Evolutionary conservation across 2,113 vertebrate species (phyloP).

Genomic region (Phyllopteryx taeniolatus): DNA sequence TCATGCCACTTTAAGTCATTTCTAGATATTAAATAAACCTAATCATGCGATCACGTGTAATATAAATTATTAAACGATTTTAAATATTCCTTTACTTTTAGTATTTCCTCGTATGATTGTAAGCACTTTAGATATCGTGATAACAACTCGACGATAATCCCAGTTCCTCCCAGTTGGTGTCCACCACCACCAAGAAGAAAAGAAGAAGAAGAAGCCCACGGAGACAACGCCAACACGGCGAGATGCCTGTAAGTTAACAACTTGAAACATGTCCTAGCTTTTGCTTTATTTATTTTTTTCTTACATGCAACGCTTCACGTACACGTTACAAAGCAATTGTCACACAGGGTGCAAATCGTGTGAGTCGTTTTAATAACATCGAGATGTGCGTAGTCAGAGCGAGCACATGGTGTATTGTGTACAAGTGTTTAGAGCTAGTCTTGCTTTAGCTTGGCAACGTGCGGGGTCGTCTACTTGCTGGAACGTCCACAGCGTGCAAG

Average conservation of each 20-base stretch:
- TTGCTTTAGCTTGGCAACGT: background rate
- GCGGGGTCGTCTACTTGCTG: slow-evolving; percentile 8
- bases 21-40: background rate
- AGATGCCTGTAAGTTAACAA: slow-evolving; percentile 15
- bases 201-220: background rate
- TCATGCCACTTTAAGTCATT: background rate
- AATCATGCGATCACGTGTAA: background rate
- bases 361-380: background rate
- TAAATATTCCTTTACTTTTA: background rate
- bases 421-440: background rate
- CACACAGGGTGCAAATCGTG: background rate
- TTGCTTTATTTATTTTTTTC: background rate
- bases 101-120: background rate
- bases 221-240: background rate
- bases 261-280: background rate
- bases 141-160: background rate
- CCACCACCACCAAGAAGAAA: background rate
- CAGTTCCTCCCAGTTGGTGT: background rate
- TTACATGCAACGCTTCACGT: background rate
- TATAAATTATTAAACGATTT: background rate
- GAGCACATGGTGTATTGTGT: slow-evolving; percentile 3
- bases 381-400: background rate
- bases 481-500: background rate
- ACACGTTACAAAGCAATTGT: background rate
- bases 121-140: background rate